phyloP scores from a whole-genome alignment of 2,888 invertebrate species.

The Phrixothrix hirtus region DNA sequence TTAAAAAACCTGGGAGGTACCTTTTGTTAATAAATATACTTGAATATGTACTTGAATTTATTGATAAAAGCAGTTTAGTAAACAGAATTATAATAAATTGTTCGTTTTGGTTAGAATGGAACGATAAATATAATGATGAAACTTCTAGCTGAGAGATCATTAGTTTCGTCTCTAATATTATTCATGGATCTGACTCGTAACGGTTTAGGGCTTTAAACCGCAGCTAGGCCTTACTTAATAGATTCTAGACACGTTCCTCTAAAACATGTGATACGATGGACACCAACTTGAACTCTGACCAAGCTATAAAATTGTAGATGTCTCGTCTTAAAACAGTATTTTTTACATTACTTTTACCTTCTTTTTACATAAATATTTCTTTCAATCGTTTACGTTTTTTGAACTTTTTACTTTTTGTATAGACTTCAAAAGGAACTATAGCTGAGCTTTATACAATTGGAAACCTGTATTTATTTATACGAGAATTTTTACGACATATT shows the following conservation, averaged over 20 bases:
- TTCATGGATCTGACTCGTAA: conserved; percentile 24
- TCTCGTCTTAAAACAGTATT: conserved; percentile 13
- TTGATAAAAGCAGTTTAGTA: not conserved
- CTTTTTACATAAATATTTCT: too few relatives aligned
- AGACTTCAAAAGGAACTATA: too few relatives aligned
- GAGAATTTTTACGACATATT: too few relatives aligned
- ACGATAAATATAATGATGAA: conserved; percentile 4
- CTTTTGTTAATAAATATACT: not conserved
- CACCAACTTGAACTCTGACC: conserved; percentile 27
- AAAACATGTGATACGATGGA: conserved; percentile 22
- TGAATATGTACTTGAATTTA: not conserved
- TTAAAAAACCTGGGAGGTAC: not conserved
- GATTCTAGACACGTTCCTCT: conserved; percentile 27
- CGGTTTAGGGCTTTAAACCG: conserved; percentile 24
- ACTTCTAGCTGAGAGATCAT: conserved; percentile 10
- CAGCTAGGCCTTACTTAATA: conserved; percentile 18
- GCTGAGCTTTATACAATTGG: too few relatives aligned
- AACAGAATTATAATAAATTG: not conserved
- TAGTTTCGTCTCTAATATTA: conserved; percentile 21
- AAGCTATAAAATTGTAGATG: conserved; percentile 14
- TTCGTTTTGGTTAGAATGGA: not conserved
- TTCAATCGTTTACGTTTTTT: too few relatives aligned
- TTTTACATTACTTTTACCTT: too few relatives aligned
- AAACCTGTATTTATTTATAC: too few relatives aligned
- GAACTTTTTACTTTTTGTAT: too few relatives aligned